A percentile compares a stretch with the other conserved stretches of the same genome.
These are phyloP conservation scores for Globia sparganii DNA, from an alignment of 2,888 invertebrate species.

Conservation along the genomic window DNA sequence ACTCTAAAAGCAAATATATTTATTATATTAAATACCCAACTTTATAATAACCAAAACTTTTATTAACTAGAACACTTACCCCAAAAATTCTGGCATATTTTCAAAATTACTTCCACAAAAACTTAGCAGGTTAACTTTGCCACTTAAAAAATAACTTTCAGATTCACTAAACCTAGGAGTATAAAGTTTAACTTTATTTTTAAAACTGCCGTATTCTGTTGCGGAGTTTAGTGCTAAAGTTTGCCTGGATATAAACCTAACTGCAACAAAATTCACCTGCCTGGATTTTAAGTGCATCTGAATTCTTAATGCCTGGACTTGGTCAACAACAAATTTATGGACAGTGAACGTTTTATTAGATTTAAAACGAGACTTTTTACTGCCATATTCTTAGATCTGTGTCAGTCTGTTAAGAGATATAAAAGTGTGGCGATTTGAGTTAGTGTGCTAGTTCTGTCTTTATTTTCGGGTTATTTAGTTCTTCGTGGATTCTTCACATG, in stretches of 20 bases:
- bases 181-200: constrained; percentile 57
- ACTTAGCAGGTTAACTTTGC: constrained; percentile 41
- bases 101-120: constrained; percentile 41
- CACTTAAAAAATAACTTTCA: constrained; percentile 58
- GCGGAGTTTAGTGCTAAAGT: constrained; percentile 52
- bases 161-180: constrained; percentile 60
- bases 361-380: constrained; percentile 32
- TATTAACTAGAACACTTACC: constrained; percentile 17
- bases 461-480: too few relatives aligned
- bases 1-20: not conserved
- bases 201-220: constrained; percentile 56
- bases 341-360: constrained; percentile 54
- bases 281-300: constrained; percentile 67
- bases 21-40: constrained; percentile 14
- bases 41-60: constrained; percentile 22
- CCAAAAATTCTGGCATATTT: constrained; percentile 42
- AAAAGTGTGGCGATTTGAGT: not conserved
- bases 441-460: not conserved
- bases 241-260: constrained; percentile 47
- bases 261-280: constrained; percentile 50
- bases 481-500: not conserved
- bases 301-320: constrained; percentile 64
- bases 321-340: constrained; percentile 58
- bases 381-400: not conserved
- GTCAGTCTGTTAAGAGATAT: not conserved